Evolutionary conservation across 2,113 vertebrate genomes (phyloP), one percentile per base, ranked within the genome.

Genomic region (Pseudopodoces humilis): DNA sequence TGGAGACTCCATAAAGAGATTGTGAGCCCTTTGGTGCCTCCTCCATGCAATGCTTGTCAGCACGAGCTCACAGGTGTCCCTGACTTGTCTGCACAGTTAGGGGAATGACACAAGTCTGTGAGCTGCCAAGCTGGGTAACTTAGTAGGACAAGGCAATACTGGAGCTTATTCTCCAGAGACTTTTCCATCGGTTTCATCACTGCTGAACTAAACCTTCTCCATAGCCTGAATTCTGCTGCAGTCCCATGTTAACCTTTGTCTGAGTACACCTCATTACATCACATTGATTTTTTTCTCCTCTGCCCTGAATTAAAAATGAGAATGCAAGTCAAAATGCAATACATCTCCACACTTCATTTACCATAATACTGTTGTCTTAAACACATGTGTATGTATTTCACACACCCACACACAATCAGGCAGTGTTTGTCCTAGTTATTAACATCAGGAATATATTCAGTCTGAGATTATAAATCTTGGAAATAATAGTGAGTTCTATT

Each of bases 221-320:
- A 23, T 56, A 37, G 18, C 25, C 35, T 2, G 4, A 86, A 72
- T 24, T 31, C 33, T 82, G 22, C 28, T 68, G 49, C 63, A 65
- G 20, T 62, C 31, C 41, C 33, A 2, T 27, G 20, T 58, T 87
- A 76, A 15, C 13, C 15, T 79, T 92, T 82, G n/a, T 85, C 58
- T 85, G 58, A 87, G 70, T 92, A 65, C 18, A 56, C 7, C 59
- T 92, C 52, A 63, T 86, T 90, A 67, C 25, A n/a, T 28, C 11
- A 9, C 63, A 87, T 37, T 80, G 95, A 91, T 90, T 91, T 93
- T 90, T 90, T 68, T 18, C 8, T 10, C 19, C 62, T 91, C 78
- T 85, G 50, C 43, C 35, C 23, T 69, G 53, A 95, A 95, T 72
- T 79, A 43, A 85, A 89, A 91, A 94, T 91, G 84, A 80, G 63